phyloP scores from a whole-genome alignment of 2,888 invertebrate genomes.

The Euzophera pinguis region DNA sequence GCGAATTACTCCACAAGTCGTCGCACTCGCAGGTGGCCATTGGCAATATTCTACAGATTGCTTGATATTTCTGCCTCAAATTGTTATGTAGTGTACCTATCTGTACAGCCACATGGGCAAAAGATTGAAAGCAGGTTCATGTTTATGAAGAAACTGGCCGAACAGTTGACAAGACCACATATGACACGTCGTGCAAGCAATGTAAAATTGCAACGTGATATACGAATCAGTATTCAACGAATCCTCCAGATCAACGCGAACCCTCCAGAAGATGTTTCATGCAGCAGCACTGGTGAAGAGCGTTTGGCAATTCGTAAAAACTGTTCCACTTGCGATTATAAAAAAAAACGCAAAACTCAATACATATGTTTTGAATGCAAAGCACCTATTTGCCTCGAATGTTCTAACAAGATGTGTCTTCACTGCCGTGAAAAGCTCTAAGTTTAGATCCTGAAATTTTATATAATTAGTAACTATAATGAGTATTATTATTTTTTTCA shows the following conservation, averaged over 20 bases:
- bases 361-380: conserved; percentile 18
- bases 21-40: conserved; percentile 18
- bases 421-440: no score
- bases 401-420: no score
- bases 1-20: conserved; percentile 14
- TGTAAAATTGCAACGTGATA: conserved; percentile 18
- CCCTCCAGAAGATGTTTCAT: not conserved
- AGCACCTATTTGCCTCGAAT: conserved; percentile 14
- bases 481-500: no score
- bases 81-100: conserved; percentile 17
- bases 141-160: conserved; percentile 20
- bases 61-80: conserved; percentile 20
- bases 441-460: no score
- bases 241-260: conserved; percentile 11
- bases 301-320: not conserved
- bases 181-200: conserved; percentile 19
- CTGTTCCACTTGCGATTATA: conserved; percentile 1
- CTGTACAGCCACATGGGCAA: conserved; percentile 14
- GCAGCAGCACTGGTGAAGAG: not conserved
- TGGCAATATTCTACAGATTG: conserved; percentile 18
- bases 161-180: conserved; percentile 22
- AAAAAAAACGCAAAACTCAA: conserved; percentile 13
- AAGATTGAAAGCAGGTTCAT: conserved; percentile 21
- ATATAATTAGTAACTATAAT: no score
- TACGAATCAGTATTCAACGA: conserved; percentile 16